Base-by-base conservation (phyloP, 2,797 vertebrate genomes). In the Galago senegalensis region DNA sequence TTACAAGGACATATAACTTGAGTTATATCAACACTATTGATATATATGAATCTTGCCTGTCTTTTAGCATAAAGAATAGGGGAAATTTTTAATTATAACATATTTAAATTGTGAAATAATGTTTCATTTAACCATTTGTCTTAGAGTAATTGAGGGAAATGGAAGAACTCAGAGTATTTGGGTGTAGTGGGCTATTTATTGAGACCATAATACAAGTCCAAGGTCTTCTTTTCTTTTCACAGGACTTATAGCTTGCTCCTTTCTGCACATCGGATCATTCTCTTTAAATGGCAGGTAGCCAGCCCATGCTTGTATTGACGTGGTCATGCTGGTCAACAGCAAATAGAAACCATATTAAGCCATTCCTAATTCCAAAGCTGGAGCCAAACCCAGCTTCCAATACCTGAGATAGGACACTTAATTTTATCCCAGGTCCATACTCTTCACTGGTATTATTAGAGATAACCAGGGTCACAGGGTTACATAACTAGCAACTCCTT, bases 21-120 rank as follows among this genome's bases (percentile, higher is more conserved):
- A 91, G 43, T 3, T 34, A 34, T 34, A 34, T 34, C 34, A 34
- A 61, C 27, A 25, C 34, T 40, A n/a, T 60, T 82, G 69, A 4
- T 37, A 82, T 9, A 79, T 29, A 46, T 5, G 86, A 29, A 72
- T 40, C 29, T 69, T 25, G 46, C 61, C 31, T 61, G 20, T 69
- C 34, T 88, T 80, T 63, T 86, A 86, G 29, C 16, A 67, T 1
- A 46, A 86, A 92, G n/a, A 49, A 1, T 73, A 60, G 81, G 49
- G 34, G 31, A 29, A 16, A 43, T 14, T 65, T 76, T 90, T n/a
- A 70, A 76, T 75, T 84, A 16, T 4, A 1, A 40, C 63, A 31
- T 34, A 69, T n/a, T 90, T 91, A 77, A 60, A 43, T 70, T 76
- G n/a, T 75, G 60, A 90, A 85, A 70, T 80, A 73, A 53, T 72